A percentile compares a stretch with the other conserved stretches of the same genome.
phyloP scores from a whole-genome alignment of 2,797 vertebrate genomes.

The Rhinogobio ventralis region DNA sequence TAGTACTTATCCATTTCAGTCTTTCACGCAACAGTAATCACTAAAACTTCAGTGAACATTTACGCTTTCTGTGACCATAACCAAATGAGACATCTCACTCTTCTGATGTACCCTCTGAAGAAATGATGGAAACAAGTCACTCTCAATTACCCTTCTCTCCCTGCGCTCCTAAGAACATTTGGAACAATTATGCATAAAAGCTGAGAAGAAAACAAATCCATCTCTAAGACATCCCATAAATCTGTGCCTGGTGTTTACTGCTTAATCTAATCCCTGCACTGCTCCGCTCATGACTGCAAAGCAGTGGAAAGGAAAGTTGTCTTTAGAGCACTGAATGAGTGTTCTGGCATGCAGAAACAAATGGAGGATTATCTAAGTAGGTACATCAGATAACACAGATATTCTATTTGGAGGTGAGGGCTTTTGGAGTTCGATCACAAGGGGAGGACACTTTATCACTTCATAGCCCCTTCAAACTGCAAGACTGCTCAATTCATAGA shows the following conservation, averaged over 20 bases:
- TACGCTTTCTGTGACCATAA: constrained; percentile 19
- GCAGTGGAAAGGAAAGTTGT: constrained; percentile 28
- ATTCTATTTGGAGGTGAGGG: constrained; percentile 44
- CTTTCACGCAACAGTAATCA: constrained; percentile 28
- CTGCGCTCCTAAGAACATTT: constrained; percentile 19
- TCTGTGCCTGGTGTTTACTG: constrained; percentile 38
- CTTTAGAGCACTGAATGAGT: constrained; percentile 32
- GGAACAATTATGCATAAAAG: constrained; percentile 40
- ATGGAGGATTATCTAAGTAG: constrained; percentile 41
- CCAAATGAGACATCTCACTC: constrained; percentile 40
- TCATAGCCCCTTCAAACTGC: constrained; percentile 48
- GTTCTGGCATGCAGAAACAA: constrained; percentile 18
- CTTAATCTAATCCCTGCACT: constrained; percentile 37
- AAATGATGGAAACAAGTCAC: constrained; percentile 31
- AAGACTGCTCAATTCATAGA: constrained; percentile 54
- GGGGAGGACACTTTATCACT: constrained; percentile 45
- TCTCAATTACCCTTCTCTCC: constrained; percentile 42
- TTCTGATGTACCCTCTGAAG: constrained; percentile 20
- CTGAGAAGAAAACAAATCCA: constrained; percentile 35
- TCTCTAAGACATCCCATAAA: constrained; percentile 42
- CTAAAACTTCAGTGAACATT: constrained; percentile 13
- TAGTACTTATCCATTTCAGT: constrained; percentile 25
- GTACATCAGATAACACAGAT: constrained; percentile 36
- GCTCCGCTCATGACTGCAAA: constrained; percentile 22
- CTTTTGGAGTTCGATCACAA: constrained; percentile 51